Conservation (phyloP, 2,113 vertebrate genomes). For the Pygoscelis adeliae region DNA sequence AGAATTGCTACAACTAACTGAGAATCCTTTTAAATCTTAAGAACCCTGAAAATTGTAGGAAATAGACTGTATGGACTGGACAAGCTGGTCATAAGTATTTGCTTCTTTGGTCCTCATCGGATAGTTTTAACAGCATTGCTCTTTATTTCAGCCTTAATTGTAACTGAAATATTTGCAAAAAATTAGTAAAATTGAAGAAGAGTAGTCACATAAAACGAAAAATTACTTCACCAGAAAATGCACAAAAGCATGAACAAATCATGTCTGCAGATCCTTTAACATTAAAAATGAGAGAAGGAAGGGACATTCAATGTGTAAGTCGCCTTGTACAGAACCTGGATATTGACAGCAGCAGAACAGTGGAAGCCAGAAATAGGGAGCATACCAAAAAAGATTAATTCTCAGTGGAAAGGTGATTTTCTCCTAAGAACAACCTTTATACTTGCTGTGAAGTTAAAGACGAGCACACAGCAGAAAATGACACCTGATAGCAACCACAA, state of each 20-base stretch:
- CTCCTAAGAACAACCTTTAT: background rate
- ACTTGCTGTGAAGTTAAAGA: conserved; percentile 29
- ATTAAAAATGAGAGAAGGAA: background rate
- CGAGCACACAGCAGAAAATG: conserved; percentile 18
- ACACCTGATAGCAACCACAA: background rate
- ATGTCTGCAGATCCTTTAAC: background rate
- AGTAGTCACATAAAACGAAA: background rate
- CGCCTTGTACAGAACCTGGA: background rate
- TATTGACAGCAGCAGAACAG: background rate
- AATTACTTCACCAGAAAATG: background rate
- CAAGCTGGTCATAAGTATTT: background rate
- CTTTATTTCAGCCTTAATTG: background rate
- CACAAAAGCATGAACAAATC: background rate
- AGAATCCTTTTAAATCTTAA: background rate
- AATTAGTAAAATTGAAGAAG: background rate
- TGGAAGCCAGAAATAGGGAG: conserved; percentile 3
- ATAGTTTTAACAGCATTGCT: background rate
- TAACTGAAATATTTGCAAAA: background rate
- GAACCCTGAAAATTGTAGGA: background rate
- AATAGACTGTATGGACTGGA: rapidly evolving
- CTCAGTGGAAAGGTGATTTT: conserved; percentile 41
- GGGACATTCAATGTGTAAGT: background rate
- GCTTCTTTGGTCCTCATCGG: background rate
- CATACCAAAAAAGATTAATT: conserved; percentile 38
- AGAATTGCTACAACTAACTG: background rate